Base-by-base conservation (phyloP, 2,888 invertebrate species). In the Ceratothoa steindachneri region DNA sequence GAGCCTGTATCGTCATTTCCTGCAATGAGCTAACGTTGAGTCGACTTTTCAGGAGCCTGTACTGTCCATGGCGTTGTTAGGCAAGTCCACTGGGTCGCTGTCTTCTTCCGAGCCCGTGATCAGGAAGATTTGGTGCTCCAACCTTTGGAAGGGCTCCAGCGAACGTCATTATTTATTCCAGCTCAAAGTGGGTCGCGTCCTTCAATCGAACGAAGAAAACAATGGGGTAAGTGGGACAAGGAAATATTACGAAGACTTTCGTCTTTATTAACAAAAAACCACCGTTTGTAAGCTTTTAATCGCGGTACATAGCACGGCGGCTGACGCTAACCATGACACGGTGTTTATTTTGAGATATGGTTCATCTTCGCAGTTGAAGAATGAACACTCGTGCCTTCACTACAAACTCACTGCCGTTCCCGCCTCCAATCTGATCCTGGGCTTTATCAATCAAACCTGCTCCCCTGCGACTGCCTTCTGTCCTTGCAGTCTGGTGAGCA, bases 341-440 rank as follows among this genome's bases (percentile, higher is more conserved):
- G n/a, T n/a, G n/a, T n/a, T n/a, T n/a, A n/a, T n/a, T n/a, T n/a
- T n/a, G n/a, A n/a, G n/a, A n/a, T n/a, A n/a, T 41, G 41, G 5
- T 9, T 41, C 41, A 9, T 41, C 41, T 9, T 41, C 15, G 41
- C 41, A 41, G 41, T 41, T 41, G 41, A 60, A 3, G 27, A 60
- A 60, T 80, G 93, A 93, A 0, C 95, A 95, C 83, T 92, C 93
- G 81, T 93, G 92, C 83, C 90, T 92, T 22, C 91, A 91, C 83
- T 96, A 96, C 84, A 91, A 92, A 82, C 89, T 94, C 77, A 88
- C 89, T 22, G 87, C 90, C 30, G 89, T 96, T 69, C 90, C 90
- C 2, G 91, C 91, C 3, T 94, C 94, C n/a, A 96, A 96, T 85
- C 87, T 91, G 4, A 95, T 95, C 83, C 87, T 95, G 30, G 94